Base-by-base conservation (phyloP, 2,113 vertebrate species). In the Antechinus stuartii region DNA sequence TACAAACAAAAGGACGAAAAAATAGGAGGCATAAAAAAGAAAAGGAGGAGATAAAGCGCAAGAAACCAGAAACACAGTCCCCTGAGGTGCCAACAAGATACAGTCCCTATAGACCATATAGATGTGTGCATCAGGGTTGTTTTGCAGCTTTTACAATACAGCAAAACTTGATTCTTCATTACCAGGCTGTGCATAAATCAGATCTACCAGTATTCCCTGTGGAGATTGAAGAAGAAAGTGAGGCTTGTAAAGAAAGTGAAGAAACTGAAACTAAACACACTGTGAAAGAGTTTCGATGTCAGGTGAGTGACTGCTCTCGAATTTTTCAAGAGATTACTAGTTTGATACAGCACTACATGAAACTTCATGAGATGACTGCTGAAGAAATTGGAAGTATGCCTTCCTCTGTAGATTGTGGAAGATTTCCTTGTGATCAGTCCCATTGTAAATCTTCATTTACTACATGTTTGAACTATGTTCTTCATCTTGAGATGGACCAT, bases 91-190 rank as follows among this genome's bases (percentile, higher is more conserved):
- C 98, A n/a, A 96, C 99, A 16, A 93, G 92, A 0, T 98, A 98
- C 35, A 99, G 98, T 96, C 99, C 99, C 0, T 99, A 99, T 53
- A 99, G 99, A 98, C 99, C 99, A 0, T 99, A 99, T 94, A 98
- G 99, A 1, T 99, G 99, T 0, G 99, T 99, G 94, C 99, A 99
- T 96, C 99, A 99, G 97, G 99, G 99, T 52, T 99, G 99, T 94
- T 98, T 99, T 68, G 99, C 99, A 0, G 99, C 99, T 35, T 99
- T 99, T 96, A 99, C 99, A 0, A 99, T 99, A 97, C 99, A 99
- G 0, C 99, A 99, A 52, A 99, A 99, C 96, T 97, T 99, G 61
- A 99, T 99, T 97, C 99, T 99, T 91, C 99, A 99, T 97, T 99
- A 99, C 97, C 99, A 99, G 93, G 99, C 99, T 53, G 99, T 99